These are phyloP conservation scores for human DNA, from an alignment of 2,113 vertebrate species.

Conservation along the genomic window DNA sequence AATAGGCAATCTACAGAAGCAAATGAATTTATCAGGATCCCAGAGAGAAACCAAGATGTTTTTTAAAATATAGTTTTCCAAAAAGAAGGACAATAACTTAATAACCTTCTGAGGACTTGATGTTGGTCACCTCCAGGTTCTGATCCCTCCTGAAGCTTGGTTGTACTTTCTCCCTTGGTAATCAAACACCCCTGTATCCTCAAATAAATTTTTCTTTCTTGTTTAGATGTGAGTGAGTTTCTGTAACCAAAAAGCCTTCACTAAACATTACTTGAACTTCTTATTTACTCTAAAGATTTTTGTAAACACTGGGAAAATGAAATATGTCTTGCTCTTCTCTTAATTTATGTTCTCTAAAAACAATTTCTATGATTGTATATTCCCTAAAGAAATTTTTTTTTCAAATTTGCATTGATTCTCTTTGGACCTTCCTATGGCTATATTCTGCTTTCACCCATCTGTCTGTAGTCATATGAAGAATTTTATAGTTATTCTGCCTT, in stretches of 20 bases:
- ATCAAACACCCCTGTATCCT: not conserved
- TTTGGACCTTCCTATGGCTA: not conserved
- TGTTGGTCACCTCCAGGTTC: not conserved
- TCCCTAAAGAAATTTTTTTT: not conserved
- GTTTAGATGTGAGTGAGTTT: not conserved
- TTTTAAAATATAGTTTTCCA: not conserved
- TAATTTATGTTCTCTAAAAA: not conserved
- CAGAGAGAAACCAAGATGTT: not conserved
- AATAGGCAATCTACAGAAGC: not conserved
- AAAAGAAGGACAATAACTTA: not conserved
- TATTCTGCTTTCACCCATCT: not conserved
- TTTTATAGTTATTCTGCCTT: not conserved
- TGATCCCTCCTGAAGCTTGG: not conserved
- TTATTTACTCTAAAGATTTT: slow-evolving; percentile 29
- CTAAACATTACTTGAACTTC: slow-evolving; percentile 18
- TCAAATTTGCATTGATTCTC: not conserved
- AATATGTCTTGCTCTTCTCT: not conserved
- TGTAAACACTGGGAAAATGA: not conserved
- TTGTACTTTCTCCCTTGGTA: not conserved
- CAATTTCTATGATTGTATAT: not conserved
- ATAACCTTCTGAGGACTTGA: not conserved
- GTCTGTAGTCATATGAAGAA: not conserved
- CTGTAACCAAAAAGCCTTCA: not conserved
- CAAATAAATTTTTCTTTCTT: not conserved
- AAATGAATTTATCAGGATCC: not conserved